These are phyloP conservation scores for Beroe ovata DNA, from an alignment of 37 sponge, comb jelly and placozoan species.

Conservation along the genomic window DNA sequence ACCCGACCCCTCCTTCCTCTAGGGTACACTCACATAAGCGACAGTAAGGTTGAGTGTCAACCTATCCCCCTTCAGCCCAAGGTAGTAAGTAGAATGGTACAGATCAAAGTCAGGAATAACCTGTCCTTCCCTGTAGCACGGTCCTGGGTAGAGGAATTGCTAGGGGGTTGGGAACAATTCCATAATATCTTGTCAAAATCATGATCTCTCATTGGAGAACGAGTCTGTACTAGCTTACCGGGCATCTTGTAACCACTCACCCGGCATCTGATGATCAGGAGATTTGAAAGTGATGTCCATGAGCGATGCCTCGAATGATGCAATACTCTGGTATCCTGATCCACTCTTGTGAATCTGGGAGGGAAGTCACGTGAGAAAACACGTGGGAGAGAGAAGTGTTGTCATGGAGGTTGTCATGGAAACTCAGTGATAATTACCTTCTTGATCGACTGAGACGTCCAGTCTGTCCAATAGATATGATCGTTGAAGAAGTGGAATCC, in stretches of 20 bases:
- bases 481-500: conserved; percentile 46
- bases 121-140: conserved; percentile 9
- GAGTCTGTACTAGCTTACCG: no score
- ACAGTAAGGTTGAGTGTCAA: conserved; percentile 4
- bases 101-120: background rate
- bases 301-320: background rate
- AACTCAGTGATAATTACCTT: no score
- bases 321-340: background rate
- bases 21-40: background rate
- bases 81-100: conserved; percentile 1
- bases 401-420: no score
- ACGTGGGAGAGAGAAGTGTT: no score
- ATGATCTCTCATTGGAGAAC: background rate
- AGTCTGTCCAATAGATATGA: conserved; percentile 2
- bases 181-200: background rate
- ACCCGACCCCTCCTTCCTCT: no score
- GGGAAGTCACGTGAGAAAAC: no score
- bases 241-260: no score
- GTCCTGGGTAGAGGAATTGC: background rate
- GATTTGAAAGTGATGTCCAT: conserved; percentile 33
- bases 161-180: background rate
- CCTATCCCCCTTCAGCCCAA: background rate
- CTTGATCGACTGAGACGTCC: conserved; percentile 44
- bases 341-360: conserved; percentile 16
- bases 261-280: conserved; percentile 54